A percentile compares a stretch with the other conserved stretches of the same genome.
Evolutionary conservation across 2,888 invertebrate species (phyloP).

Genomic region (Bellardia pandia): DNA sequence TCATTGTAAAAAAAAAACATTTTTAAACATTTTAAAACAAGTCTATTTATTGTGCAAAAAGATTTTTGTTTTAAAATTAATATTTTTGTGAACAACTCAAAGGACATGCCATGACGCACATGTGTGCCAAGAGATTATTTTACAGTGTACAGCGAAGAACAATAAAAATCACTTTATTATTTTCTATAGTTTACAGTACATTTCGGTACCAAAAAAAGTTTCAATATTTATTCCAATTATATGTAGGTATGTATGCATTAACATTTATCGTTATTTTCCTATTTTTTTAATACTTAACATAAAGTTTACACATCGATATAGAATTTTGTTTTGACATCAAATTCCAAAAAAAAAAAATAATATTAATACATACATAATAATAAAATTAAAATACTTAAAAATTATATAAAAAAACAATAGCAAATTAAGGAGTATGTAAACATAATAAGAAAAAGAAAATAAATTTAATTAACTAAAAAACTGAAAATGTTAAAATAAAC

Average conservation of each 20-base stretch:
- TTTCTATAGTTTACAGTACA: conserved; percentile 61
- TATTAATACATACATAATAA: no score
- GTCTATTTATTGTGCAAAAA: no score
- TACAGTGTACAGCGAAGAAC: neutral
- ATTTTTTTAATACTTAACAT: conserved; percentile 43
- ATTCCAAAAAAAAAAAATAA: conserved; percentile 16
- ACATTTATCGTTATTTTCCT: conserved; percentile 29
- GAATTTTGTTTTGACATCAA: conserved; percentile 39
- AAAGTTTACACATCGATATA: conserved; percentile 46
- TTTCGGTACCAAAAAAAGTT: conserved; percentile 67
- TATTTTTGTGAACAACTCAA: no score
- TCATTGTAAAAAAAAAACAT: no score
- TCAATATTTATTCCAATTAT: conserved; percentile 61
- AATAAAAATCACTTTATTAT: neutral
- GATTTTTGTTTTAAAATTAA: no score
- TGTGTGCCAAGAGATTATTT: no score
- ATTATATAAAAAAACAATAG: conserved; percentile 10
- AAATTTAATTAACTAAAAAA: conserved; percentile 29
- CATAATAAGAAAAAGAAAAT: conserved; percentile 11
- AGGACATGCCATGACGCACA: no score
- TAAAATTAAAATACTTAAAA: neutral
- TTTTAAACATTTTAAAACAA: no score
- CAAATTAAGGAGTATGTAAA: neutral
- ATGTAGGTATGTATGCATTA: conserved; percentile 30
- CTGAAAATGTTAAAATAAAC: conserved; percentile 11